Base-by-base conservation (phyloP, 1,140 invertebrate species). In the Micrasema longulum region DNA sequence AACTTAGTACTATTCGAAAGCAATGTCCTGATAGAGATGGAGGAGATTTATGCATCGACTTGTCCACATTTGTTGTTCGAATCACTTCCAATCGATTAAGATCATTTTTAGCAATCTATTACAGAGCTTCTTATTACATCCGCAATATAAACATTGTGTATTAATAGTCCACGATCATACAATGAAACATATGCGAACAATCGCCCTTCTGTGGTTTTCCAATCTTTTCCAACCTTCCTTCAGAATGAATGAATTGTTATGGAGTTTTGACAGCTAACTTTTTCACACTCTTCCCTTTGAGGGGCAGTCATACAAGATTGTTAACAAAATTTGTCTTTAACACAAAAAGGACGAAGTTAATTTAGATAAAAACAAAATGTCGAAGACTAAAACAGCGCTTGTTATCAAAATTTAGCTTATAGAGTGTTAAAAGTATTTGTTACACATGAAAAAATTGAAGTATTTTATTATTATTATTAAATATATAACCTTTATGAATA, bases 391-490 rank as follows among this genome's bases (percentile, higher is more conserved):
- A 74, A 72, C 70, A 69, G 71, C 71, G 74, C 74, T 76, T 76
- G 74, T 76, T 76, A 70, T 76, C 74, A 76, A 76, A 76, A 69
- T 75, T 76, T 76, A 76, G 74, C 74, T 76, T 76, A 76, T 76
- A 76, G 74, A 72, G 45, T 76, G 74, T 76, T 76, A 66, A 76
- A 73, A 72, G 38, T 76, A 76, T 76, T 76, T 76, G 74, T 76
- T 76, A 76, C 71, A 76, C 70, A 72, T 72, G 64, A 71, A 71
- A 71, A 75, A 70, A 68, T 75, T 75, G 68, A 69, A 69, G 73
- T 75, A 69, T 70, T 47, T 68, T 73, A 69, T 73, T 73, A 74
- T 71, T 70, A 69, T 74, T 65, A 74, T 74, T 66, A 70, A 66
- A 72, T 72, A 50, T 66, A 67, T 72, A 74, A 74, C 60, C 63